Conservation (phyloP, 2,797 vertebrate genomes). For the Heterohyrax brucei region DNA sequence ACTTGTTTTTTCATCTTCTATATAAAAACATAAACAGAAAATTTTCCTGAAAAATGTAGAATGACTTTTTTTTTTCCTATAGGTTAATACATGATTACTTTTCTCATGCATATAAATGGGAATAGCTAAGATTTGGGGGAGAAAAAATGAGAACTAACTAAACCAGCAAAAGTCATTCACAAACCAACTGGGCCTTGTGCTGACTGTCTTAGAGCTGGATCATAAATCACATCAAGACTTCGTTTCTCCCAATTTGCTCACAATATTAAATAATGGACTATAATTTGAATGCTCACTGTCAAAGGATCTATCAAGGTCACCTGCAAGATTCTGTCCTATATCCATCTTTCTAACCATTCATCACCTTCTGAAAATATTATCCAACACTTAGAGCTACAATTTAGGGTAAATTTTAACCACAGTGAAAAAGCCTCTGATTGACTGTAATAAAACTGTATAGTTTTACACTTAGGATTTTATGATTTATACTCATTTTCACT, state of each 20-base stretch:
- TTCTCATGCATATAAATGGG: conserved; percentile 47
- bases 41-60: conserved; percentile 56
- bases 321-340: not conserved
- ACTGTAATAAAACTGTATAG: not conserved
- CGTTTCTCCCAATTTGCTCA: conserved; percentile 49
- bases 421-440: not conserved
- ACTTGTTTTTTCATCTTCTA: conserved; percentile 5
- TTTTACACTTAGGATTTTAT: not conserved
- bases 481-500: not conserved
- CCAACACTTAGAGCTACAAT: not conserved
- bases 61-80: conserved; percentile 35
- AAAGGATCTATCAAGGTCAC: conserved; percentile 38
- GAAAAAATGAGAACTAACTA: not conserved
- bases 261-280: conserved; percentile 64
- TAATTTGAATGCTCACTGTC: conserved; percentile 31
- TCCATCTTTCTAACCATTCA: conserved; percentile 19
- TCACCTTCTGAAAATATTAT: conserved; percentile 27
- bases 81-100: not conserved
- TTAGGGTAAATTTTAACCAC: not conserved
- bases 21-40: conserved; percentile 47
- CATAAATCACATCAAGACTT: not conserved
- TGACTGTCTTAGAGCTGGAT: not conserved
- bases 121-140: not conserved
- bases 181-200: not conserved
- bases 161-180: conserved; percentile 50